Conservation (phyloP, 2,888 invertebrate species). For the Lymantria monacha region DNA sequence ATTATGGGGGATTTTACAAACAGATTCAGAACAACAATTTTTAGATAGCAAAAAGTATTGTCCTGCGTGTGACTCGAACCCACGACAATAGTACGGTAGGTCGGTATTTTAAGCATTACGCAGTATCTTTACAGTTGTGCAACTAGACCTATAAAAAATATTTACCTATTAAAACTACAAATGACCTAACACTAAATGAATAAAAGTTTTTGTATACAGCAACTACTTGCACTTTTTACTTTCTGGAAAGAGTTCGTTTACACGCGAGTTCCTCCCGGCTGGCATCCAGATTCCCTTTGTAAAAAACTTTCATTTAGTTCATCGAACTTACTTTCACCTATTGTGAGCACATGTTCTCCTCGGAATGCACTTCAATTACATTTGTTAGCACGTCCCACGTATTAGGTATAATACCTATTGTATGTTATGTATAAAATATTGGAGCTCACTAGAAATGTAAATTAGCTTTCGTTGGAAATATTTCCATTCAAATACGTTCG, state of each 20-base stretch:
- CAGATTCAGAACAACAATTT: too few relatives aligned
- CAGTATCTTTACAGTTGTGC: too few relatives aligned
- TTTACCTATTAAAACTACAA: too few relatives aligned
- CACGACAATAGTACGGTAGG: too few relatives aligned
- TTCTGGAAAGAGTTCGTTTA: conserved; percentile 47
- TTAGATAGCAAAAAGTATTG: too few relatives aligned
- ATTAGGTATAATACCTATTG: conserved; percentile 48
- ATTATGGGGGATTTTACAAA: too few relatives aligned
- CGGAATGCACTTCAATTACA: conserved; percentile 74
- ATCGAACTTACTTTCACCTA: conserved; percentile 81
- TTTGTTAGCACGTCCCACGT: conserved; percentile 62
- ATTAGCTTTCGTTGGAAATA: conserved; percentile 23
- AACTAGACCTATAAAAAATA: too few relatives aligned
- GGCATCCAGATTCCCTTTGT: conserved; percentile 57
- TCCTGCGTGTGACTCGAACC: too few relatives aligned
- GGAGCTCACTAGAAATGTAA: conserved; percentile 24
- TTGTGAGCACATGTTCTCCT: conserved; percentile 67
- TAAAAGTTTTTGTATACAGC: too few relatives aligned
- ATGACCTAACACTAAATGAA: too few relatives aligned
- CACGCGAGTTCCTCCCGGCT: conserved; percentile 29
- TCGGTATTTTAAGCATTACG: too few relatives aligned
- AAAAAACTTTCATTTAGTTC: conserved; percentile 76
- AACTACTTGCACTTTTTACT: conserved; percentile 55
- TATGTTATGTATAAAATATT: conserved; percentile 24
- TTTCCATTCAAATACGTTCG: conserved; percentile 2